Conservation (phyloP, 2,797 vertebrate species). For the Syncerus caffer region DNA sequence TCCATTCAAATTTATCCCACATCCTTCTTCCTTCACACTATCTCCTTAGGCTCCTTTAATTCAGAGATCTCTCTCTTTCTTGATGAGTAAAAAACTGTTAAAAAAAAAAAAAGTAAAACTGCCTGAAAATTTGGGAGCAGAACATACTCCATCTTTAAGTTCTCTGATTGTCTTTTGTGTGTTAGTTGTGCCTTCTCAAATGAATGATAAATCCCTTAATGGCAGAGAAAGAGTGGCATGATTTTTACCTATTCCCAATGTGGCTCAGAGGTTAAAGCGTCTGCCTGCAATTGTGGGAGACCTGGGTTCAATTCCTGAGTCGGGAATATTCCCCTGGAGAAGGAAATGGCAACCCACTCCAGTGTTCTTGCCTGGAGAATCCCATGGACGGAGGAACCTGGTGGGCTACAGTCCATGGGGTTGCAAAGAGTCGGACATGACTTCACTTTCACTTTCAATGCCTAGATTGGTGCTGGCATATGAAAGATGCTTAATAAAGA, state of each 20-base stretch:
- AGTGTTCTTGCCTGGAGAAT: too few species aligned
- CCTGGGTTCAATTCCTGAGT: too few species aligned
- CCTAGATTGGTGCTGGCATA: background rate
- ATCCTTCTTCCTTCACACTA: background rate
- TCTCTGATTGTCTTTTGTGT: background rate
- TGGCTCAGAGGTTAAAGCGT: too few species aligned
- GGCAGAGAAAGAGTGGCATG: background rate
- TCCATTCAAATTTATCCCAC: background rate
- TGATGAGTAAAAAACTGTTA: background rate
- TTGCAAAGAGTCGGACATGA: too few species aligned
- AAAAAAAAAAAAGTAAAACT: background rate
- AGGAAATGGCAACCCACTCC: too few species aligned
- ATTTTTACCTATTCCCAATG: background rate
- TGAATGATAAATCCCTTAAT: background rate
- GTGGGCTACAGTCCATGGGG: too few species aligned
- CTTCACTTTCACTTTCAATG: too few species aligned
- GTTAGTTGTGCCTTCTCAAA: background rate
- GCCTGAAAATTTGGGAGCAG: background rate
- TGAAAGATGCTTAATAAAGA: background rate
- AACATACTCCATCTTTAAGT: background rate
- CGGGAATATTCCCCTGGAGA: too few species aligned
- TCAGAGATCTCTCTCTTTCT: background rate
- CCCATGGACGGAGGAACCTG: too few species aligned
- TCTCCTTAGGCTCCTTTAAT: background rate
- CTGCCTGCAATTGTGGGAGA: too few species aligned